Conservation (phyloP, 2,888 invertebrate species). For the Embidobia sp. region DNA sequence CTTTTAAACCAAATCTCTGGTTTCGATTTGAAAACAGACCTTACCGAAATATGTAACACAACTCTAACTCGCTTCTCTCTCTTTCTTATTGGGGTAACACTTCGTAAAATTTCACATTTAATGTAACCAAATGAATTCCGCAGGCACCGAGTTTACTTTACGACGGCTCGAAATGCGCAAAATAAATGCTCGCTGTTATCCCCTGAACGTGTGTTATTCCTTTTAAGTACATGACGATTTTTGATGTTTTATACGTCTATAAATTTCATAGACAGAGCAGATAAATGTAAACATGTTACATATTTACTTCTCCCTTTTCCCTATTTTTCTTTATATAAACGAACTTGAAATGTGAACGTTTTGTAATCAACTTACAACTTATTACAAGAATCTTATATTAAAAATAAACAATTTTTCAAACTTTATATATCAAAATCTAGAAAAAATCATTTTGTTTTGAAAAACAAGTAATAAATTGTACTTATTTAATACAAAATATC, state of each 20-base stretch:
- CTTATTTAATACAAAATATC: no score
- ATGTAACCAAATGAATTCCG: conserved; percentile 55
- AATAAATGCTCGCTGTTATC: conserved; percentile 44
- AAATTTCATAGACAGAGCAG: background rate
- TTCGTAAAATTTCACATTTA: conserved; percentile 58
- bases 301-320: no score
- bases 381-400: no score
- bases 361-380: no score
- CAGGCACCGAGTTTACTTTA: conserved; percentile 49
- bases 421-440: no score
- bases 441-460: no score
- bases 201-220: conserved; percentile 23
- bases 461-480: no score
- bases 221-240: conserved; percentile 10
- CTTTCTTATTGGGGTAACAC: conserved; percentile 31
- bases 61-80: conserved; percentile 3
- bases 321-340: no score
- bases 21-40: conserved; percentile 39
- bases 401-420: no score
- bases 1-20: conserved; percentile 14
- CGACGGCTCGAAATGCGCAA: conserved; percentile 37
- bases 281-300: conserved; percentile 1
- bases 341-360: no score
- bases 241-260: conserved; percentile 1
- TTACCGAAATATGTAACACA: conserved; percentile 26